Evolutionary conservation across 2,113 vertebrate species (phyloP).

Genomic region (Hipposideros armiger): DNA sequence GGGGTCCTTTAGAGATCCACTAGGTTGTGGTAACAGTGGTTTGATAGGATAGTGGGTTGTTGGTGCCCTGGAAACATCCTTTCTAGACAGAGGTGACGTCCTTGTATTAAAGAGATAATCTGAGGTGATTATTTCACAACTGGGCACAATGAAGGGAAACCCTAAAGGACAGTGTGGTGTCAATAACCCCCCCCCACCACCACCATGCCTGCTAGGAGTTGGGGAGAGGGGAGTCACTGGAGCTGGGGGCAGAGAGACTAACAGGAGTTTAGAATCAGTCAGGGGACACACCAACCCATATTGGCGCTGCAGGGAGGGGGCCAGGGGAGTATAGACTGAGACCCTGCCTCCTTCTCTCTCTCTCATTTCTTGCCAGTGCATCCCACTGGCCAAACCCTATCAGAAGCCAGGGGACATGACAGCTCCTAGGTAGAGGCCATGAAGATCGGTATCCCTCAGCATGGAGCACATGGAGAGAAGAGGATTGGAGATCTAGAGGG

Average conservation of each 20-base stretch:
- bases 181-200: background rate
- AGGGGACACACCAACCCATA: background rate
- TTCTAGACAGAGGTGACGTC: background rate
- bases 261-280: background rate
- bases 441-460: background rate
- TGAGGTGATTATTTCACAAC: background rate
- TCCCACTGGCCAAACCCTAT: background rate
- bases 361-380: background rate
- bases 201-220: background rate
- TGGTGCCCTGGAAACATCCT: background rate
- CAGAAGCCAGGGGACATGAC: background rate
- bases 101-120: background rate
- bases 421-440: background rate
- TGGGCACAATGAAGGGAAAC: background rate
- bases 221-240: background rate
- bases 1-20: background rate
- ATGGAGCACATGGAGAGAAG: background rate
- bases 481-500: background rate
- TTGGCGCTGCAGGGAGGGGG: background rate
- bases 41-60: background rate
- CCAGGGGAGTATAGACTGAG: background rate
- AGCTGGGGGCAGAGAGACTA: background rate
- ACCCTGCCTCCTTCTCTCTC: background rate
- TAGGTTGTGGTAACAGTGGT: background rate
- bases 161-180: background rate